Conservation (phyloP, 2,797 vertebrate species). For the Poecilia gillii region DNA sequence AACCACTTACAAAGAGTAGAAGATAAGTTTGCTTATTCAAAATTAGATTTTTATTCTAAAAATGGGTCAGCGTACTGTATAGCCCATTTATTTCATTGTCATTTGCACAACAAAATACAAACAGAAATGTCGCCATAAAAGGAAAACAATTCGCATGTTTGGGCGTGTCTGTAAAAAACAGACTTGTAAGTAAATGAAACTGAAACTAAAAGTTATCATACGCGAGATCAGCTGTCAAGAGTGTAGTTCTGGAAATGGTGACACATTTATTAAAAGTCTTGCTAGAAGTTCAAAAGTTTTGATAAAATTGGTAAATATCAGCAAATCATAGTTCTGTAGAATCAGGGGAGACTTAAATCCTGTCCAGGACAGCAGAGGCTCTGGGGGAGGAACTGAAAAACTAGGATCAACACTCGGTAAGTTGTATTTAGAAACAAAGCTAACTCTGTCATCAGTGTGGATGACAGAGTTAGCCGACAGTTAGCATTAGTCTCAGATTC, state of each 20-base stretch:
- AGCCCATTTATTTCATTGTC: not conserved
- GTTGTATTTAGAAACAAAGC: not conserved
- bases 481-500: not conserved
- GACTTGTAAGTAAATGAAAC: slow-evolving; percentile 1
- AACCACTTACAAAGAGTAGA: not conserved
- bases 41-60: not conserved
- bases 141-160: not conserved
- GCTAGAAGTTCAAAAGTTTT: not conserved
- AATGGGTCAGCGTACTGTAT: not conserved
- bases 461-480: too few relatives aligned
- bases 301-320: not conserved
- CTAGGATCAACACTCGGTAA: not conserved
- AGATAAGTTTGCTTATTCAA: not conserved
- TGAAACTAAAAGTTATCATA: not conserved
- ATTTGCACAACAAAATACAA: not conserved
- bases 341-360: not conserved
- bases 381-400: not conserved
- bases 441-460: too few relatives aligned
- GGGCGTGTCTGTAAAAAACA: not conserved
- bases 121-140: not conserved
- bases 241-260: not conserved
- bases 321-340: not conserved
- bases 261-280: not conserved
- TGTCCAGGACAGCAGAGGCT: not conserved
- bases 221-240: not conserved